Conservation (phyloP, 2,797 vertebrate species). For the Anguilla megastoma region DNA sequence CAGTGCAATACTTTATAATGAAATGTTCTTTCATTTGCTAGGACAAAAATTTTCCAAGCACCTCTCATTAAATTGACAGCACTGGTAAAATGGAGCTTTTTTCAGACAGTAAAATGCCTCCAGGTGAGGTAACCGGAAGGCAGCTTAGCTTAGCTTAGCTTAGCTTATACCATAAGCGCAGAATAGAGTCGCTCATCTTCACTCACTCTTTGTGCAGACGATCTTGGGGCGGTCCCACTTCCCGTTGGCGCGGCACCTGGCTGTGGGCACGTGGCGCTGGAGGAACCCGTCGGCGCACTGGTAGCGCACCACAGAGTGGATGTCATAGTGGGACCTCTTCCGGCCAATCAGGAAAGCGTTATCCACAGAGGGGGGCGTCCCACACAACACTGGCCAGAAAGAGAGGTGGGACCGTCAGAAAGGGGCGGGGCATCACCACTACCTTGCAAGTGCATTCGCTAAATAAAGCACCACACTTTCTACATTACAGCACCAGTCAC, state of each 20-base stretch:
- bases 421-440: background rate
- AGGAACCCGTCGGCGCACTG: constrained; percentile 87
- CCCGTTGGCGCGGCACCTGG: constrained; percentile 84
- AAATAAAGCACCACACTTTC: background rate
- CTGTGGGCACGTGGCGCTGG: constrained; percentile 86
- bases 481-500: background rate
- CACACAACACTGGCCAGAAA: constrained; percentile 81
- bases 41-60: background rate
- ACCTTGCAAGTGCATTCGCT: background rate
- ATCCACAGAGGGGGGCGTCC: constrained; percentile 83
- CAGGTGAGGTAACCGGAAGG: background rate
- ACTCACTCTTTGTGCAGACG: constrained; percentile 92
- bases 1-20: background rate
- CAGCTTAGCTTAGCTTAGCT: background rate
- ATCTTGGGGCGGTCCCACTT: constrained; percentile 91
- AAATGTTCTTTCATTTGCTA: background rate
- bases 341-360: constrained; percentile 84
- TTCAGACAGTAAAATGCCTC: background rate
- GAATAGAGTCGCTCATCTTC: background rate
- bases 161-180: too few relatives aligned
- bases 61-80: background rate
- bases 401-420: background rate
- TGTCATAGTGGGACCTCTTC: constrained; percentile 84
- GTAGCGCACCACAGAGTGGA: constrained; percentile 89
- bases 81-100: background rate